These are phyloP conservation scores for Pantherophis vulpinus DNA, from an alignment of 2,797 vertebrate genomes.

Conservation along the genomic window DNA sequence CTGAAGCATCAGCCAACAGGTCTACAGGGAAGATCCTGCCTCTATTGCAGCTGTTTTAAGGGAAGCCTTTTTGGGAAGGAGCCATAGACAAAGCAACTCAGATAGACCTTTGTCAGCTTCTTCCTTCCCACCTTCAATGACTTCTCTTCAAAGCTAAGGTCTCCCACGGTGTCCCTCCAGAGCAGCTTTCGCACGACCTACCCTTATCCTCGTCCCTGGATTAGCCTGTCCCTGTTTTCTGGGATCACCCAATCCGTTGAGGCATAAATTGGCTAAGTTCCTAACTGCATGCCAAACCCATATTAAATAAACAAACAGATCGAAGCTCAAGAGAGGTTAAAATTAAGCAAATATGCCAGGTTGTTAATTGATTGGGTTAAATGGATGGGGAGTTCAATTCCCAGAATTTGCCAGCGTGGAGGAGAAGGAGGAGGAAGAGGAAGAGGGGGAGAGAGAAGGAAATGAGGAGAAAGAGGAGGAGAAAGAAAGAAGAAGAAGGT, in stretches of 20 bases:
- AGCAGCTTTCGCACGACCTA: neutral
- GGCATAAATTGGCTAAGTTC: neutral
- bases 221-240: neutral
- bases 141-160: neutral
- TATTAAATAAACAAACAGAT: neutral
- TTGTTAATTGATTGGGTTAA: neutral
- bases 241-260: neutral
- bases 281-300: neutral
- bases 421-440: too few relatives aligned
- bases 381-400: neutral
- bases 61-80: neutral
- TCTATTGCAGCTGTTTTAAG: neutral
- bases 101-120: neutral
- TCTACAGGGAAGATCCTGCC: neutral
- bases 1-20: too few relatives aligned
- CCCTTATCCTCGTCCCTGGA: neutral
- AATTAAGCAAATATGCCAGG: neutral
- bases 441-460: too few relatives aligned
- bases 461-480: too few relatives aligned
- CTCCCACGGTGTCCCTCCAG: neutral
- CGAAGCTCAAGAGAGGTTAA: neutral
- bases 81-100: neutral
- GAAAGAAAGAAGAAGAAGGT: too few relatives aligned
- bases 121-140: neutral
- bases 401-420: neutral